phyloP scores from a whole-genome alignment of 2,888 invertebrate species.

The Pristionchus maxplancki region DNA sequence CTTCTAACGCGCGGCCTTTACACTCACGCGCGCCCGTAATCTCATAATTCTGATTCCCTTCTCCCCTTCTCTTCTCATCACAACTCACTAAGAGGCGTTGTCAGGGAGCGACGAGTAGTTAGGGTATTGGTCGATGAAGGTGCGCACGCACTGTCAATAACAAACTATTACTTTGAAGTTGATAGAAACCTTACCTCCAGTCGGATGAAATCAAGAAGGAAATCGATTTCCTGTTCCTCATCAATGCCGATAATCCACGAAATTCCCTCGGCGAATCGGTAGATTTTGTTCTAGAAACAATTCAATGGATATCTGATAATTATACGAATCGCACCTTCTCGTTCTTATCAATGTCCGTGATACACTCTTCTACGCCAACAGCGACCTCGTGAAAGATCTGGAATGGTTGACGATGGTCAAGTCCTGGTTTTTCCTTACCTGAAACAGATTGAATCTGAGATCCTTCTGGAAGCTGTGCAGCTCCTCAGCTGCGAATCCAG shows the following conservation, averaged over 20 bases:
- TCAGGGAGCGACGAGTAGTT: constrained; percentile 58
- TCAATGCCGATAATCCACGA: constrained; percentile 43
- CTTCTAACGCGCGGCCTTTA: not conserved
- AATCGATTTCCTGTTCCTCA: constrained; percentile 24
- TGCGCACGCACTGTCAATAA: not conserved
- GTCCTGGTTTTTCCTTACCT: not conserved
- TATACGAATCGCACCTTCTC: not conserved
- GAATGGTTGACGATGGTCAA: too few relatives aligned
- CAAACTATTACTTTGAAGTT: too few relatives aligned
- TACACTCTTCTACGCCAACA: not conserved
- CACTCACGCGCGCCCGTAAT: not conserved
- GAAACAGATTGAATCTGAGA: constrained; percentile 41
- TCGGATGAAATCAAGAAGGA: not conserved
- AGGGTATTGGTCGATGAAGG: not conserved
- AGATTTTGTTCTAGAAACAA: not conserved
- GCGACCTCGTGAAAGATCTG: constrained; percentile 42
- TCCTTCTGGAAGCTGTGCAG: constrained; percentile 12
- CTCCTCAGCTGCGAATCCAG: not conserved
- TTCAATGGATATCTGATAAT: not conserved
- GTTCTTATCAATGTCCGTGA: not conserved
- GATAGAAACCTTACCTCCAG: not conserved
- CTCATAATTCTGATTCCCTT: not conserved
- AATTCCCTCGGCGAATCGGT: not conserved
- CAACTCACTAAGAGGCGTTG: constrained; percentile 57
- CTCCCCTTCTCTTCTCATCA: not conserved